A percentile compares a stretch with the other conserved stretches of the same genome.
Evolutionary conservation across 2,113 vertebrate species (phyloP).

Genomic region (Myiagra hebetior): DNA sequence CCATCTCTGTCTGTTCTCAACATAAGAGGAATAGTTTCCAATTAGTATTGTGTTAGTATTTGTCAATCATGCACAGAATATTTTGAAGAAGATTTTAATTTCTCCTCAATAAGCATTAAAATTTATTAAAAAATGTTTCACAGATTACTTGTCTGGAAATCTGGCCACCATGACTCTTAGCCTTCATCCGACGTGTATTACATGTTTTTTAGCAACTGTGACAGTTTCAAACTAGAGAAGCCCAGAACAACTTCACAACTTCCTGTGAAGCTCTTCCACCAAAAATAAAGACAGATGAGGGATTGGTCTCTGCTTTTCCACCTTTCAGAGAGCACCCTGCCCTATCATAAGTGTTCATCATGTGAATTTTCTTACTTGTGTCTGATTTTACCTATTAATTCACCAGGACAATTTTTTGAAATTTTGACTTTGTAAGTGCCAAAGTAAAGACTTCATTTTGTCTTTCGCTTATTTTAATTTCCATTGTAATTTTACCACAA

Average conservation of each 20-base stretch:
- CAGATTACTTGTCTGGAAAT: background rate
- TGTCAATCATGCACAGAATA: background rate
- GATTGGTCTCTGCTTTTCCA: background rate
- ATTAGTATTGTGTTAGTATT: background rate
- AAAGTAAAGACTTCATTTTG: background rate
- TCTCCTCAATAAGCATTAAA: background rate
- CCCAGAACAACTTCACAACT: background rate
- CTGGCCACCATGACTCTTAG: background rate
- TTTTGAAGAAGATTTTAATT: background rate
- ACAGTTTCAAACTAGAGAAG: background rate
- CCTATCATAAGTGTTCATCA: background rate
- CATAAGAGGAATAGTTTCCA: background rate
- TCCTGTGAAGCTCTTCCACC: background rate
- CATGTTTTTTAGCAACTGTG: background rate
- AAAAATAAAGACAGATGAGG: background rate
- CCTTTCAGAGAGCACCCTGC: background rate
- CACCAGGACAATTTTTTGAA: background rate
- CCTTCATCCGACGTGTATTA: background rate
- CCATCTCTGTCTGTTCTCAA: background rate
- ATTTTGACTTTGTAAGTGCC: background rate
- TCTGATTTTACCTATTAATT: background rate
- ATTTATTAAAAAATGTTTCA: background rate
- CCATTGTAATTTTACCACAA: background rate
- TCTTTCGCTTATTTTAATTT: background rate
- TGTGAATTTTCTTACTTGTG: background rate